Evolutionary conservation across 1,140 invertebrate species (phyloP).

Genomic region (Aphelenchoides fujianensis): DNA sequence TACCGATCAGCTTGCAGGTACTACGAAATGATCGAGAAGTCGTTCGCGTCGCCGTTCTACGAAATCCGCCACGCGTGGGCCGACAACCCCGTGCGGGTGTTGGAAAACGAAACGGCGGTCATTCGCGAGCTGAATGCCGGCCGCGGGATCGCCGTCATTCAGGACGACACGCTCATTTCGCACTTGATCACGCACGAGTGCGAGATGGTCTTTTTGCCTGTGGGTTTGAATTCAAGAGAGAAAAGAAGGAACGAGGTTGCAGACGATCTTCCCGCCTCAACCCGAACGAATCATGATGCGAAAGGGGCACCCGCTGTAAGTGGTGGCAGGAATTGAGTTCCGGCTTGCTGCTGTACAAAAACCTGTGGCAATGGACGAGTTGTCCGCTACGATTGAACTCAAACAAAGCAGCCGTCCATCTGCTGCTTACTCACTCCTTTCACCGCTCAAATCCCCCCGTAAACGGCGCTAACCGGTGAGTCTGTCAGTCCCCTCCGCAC

Average conservation of each 20-base stretch:
- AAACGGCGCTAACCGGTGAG: too few relatives aligned
- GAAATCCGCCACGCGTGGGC: not conserved
- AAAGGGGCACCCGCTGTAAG: not conserved
- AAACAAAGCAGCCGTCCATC: too few relatives aligned
- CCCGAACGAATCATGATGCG: not conserved
- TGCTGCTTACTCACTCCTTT: too few relatives aligned
- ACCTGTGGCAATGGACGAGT: not conserved
- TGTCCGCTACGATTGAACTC: too few relatives aligned
- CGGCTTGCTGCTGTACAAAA: too few relatives aligned
- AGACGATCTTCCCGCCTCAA: not conserved
- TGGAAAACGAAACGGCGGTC: not conserved
- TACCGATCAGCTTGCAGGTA: too few relatives aligned
- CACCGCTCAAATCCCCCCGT: too few relatives aligned
- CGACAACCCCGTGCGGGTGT: not conserved
- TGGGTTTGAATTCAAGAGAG: too few relatives aligned
- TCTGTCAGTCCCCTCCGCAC: too few relatives aligned
- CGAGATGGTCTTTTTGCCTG: not conserved
- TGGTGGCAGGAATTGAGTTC: too few relatives aligned
- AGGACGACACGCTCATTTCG: not conserved
- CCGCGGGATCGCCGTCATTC: not conserved
- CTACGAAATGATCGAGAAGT: not conserved
- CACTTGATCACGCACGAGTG: not conserved
- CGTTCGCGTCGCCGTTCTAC: conserved; percentile 6
- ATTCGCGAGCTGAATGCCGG: not conserved
- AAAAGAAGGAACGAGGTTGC: too few relatives aligned